Percentiles rank a stretch among this genome's conserved stretches.
Evolutionary conservation across 2,113 vertebrate species (phyloP).

Genomic region (Pampusana beccarii): DNA sequence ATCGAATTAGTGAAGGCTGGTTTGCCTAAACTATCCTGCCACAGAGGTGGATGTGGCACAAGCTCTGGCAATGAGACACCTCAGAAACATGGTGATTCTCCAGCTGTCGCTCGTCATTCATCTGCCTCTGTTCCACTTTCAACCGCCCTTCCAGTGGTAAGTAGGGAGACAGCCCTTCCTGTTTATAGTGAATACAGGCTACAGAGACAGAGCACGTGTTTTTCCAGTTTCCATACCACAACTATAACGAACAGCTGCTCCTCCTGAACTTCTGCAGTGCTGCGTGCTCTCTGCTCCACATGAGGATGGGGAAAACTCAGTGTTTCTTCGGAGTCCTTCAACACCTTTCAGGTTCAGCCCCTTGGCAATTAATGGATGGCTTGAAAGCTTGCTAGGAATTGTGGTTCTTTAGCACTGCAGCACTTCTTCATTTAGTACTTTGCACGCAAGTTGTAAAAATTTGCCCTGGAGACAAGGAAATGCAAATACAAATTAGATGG

Average conservation of each 20-base stretch:
- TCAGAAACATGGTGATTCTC: background rate
- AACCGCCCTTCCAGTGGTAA: background rate
- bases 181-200: background rate
- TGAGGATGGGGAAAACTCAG: background rate
- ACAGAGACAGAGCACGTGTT: background rate
- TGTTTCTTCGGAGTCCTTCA: background rate
- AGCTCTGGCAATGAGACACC: background rate
- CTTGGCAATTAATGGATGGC: background rate
- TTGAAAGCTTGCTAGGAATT: conserved; percentile 30
- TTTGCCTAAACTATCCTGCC: background rate
- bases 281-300: background rate
- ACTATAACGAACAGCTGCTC: background rate
- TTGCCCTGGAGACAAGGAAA: conserved; percentile 76
- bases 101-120: background rate
- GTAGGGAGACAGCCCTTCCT: background rate
- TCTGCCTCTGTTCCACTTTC: background rate
- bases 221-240: background rate
- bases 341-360: background rate
- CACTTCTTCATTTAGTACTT: conserved; percentile 62
- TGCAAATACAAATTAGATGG: conserved; percentile 76
- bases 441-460: conserved; percentile 71
- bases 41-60: background rate
- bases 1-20: background rate
- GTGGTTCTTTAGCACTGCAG: conserved; percentile 13
- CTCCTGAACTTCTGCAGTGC: background rate